Base-by-base conservation (phyloP, 2,888 invertebrate genomes). In the Phengaris arion region DNA sequence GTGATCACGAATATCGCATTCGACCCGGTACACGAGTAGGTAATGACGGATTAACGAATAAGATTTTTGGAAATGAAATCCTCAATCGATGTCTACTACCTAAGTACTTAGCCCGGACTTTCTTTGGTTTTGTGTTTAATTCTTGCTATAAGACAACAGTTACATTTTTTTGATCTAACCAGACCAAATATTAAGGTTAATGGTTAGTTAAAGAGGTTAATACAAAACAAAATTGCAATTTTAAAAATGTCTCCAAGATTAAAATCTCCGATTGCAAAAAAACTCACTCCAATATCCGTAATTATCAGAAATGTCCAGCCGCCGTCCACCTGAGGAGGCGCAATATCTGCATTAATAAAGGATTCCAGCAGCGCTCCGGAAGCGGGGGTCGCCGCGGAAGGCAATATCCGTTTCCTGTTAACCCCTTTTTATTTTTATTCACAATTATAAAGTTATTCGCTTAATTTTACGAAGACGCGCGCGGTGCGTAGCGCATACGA, bases 391-490 rank as follows among this genome's bases (percentile, higher is more conserved):
- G 88, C 87, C 86, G 80, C 90, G 92, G 93, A 92, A 91, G 92
- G 87, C 87, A 87, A 90, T 91, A 90, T 93, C 92, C 92, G 91
- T 89, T 87, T 82, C 91, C 89, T 83, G 85, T 81, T 87, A 87
- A 87, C 90, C 92, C 91, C 88, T 89, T 89, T 88, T 89, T 90
- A 88, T 89, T 90, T 86, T 86, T 87, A 88, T 86, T 83, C 84
- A 88, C 87, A 87, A 89, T 91, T 89, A 89, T 87, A 86, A 85
- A 90, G 85, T 89, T 91, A 90, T 89, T 90, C 89, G 90, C 89
- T 88, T 90, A 83, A 90, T 90, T 91, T 88, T 86, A 85, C 88
- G 82, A 82, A 77, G 78, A 81, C 80, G 81, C 80, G 80, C 77
- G 80, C 75, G 75, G 77, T 76, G 75, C 78, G 81, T 77, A 78